Evolutionary conservation across 2,888 invertebrate species (phyloP).

Genomic region (Gymnocheta viridis): DNA sequence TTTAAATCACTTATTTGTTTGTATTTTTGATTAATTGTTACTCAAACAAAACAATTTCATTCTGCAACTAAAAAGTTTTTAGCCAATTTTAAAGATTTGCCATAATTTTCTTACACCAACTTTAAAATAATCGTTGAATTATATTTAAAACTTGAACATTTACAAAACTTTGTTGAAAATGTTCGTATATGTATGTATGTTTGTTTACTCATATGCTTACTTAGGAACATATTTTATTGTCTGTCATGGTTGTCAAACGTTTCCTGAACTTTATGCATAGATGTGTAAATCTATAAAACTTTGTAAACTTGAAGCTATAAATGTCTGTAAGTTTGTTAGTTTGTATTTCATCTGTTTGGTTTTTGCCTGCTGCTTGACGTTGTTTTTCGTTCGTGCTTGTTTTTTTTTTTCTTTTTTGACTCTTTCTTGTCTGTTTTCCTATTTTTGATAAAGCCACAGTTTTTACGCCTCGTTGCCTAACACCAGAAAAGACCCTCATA

Average conservation of each 20-base stretch:
- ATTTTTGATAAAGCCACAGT: slow-evolving; percentile 63
- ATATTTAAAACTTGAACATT: slow-evolving; percentile 32
- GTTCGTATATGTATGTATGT: not conserved
- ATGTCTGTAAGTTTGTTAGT: slow-evolving; percentile 53
- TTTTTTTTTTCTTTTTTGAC: not conserved
- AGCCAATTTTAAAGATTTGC: not conserved
- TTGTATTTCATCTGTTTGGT: slow-evolving; percentile 53
- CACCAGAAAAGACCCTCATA: slow-evolving; percentile 67
- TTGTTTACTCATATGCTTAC: not conserved
- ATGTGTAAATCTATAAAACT: slow-evolving; percentile 40
- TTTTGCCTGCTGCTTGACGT: slow-evolving; percentile 25
- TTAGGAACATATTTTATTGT: slow-evolving; percentile 67
- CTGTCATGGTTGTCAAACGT: slow-evolving; percentile 67
- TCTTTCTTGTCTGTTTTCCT: not conserved
- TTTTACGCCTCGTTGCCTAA: slow-evolving; percentile 70
- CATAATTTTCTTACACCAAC: slow-evolving; percentile 15
- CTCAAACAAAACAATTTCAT: not conserved
- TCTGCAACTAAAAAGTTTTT: not conserved
- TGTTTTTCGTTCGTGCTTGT: not conserved
- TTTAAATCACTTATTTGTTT: not conserved
- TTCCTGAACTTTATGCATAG: slow-evolving; percentile 60
- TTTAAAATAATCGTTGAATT: slow-evolving; percentile 27
- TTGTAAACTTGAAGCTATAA: slow-evolving; percentile 7
- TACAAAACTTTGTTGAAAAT: slow-evolving; percentile 21
- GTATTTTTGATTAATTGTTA: not conserved